Base-by-base conservation (phyloP, 2,888 invertebrate species). In the Leptura quadrifasciata region DNA sequence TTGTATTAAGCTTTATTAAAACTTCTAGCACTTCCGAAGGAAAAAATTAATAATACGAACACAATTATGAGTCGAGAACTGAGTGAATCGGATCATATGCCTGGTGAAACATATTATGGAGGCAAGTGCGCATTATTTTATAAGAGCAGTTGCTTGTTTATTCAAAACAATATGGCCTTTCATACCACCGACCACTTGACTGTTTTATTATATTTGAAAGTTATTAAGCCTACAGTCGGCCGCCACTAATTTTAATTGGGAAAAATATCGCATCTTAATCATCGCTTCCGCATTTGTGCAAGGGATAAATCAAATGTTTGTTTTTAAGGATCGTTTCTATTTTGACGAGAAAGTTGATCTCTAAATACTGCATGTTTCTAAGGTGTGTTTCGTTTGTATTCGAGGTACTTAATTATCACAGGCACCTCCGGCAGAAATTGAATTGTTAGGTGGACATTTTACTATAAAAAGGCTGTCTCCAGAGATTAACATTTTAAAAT, bases 51-150 rank as follows among this genome's bases (percentile, higher is more conserved):
- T 79, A 80, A 77, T 79, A 78, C 79, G 73, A 76, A 75, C 75
- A 79, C 80, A 80, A 80, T 81, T 80, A 81, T 69, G 75, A 74
- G 76, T 77, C 71, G 78, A 61, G 77, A 77, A 74, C 75, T 75
- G 74, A 79, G 78, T 79, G 84, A 87, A 87, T 87, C 86, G 83
- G 85, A 87, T 88, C 86, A 87, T 81, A 85, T 86, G 87, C 86
- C 85, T 83, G 85, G 83, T 84, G 83, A 83, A 83, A 85, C 85
- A 82, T 84, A 87, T 87, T 87, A 86, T 86, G 80, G 80, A 77
- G 72, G 82, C 85, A 86, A 88, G 87, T 87, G 87, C 86, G 84
- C 85, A 87, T 88, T 88, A 87, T 88, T 86, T 86, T 81, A 83
- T 84, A 85, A 86, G 87, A 86, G 87, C 87, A 85, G 86, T 84